Percentiles rank a stretch among this genome's conserved stretches.
phyloP scores from a whole-genome alignment of 1,140 invertebrate species.

The Procambarus clarkii region DNA sequence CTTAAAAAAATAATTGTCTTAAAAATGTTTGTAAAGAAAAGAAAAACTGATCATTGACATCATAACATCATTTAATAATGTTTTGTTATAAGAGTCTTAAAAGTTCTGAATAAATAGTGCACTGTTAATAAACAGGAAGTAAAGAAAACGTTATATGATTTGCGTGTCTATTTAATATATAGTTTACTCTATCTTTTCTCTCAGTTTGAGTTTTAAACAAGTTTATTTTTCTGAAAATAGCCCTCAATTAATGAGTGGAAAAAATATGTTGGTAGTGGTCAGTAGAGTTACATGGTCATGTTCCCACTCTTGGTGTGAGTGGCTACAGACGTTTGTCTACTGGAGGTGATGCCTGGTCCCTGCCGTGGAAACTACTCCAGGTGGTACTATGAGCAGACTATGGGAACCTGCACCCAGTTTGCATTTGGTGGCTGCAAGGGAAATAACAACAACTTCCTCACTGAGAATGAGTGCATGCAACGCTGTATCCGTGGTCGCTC shows the following conservation, averaged over 20 bases:
- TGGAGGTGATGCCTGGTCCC: conserved; percentile 85
- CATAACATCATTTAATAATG: too few relatives aligned
- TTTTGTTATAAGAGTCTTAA: too few relatives aligned
- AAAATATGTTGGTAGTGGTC: not conserved
- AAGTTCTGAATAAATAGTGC: too few relatives aligned
- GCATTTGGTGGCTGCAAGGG: conserved; percentile 93
- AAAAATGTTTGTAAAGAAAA: too few relatives aligned
- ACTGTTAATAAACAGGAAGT: too few relatives aligned
- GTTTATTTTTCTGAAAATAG: too few relatives aligned
- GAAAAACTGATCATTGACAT: too few relatives aligned
- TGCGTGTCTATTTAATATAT: too few relatives aligned
- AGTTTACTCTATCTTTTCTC: too few relatives aligned
- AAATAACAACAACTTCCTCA: conserved; percentile 83
- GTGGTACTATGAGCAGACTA: conserved; percentile 88
- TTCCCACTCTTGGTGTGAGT: conserved; percentile 48
- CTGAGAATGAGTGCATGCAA: conserved; percentile 79
- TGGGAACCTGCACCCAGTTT: conserved; percentile 85
- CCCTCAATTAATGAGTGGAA: not conserved
- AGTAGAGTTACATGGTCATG: conserved; percentile 37
- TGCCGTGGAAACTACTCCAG: conserved; percentile 88
- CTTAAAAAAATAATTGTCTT: too few relatives aligned
- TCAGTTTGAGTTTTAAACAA: too few relatives aligned
- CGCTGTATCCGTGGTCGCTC: conserved; percentile 75
- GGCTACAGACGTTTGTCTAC: conserved; percentile 85
- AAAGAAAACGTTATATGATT: too few relatives aligned